Evolutionary conservation across 2,888 invertebrate species (phyloP).

Genomic region (Dolichomitus sp.): DNA sequence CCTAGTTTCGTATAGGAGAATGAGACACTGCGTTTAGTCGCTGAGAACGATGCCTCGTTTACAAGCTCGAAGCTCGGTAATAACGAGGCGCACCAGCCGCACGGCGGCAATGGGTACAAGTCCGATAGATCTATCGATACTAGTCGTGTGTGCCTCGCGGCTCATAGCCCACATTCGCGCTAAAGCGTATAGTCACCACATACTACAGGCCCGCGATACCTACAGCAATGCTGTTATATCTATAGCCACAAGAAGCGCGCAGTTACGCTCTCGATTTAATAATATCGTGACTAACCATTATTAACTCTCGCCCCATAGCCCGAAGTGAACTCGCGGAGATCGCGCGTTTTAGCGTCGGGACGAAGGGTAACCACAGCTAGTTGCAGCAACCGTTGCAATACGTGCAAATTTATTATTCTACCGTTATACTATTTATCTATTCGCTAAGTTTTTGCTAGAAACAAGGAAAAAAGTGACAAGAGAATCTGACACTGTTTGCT

Average conservation of each 20-base stretch:
- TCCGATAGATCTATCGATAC: constrained; percentile 65
- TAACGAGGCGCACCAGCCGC: constrained; percentile 61
- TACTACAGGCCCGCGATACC: constrained; percentile 7
- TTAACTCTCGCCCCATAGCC: constrained; percentile 68
- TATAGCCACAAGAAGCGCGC: constrained; percentile 45
- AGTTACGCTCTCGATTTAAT: constrained; percentile 71
- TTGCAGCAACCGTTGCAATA: constrained; percentile 7
- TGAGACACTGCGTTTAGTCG: constrained; percentile 43
- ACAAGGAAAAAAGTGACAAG: not conserved
- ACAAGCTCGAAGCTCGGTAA: constrained; percentile 60
- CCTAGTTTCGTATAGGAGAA: constrained; percentile 45
- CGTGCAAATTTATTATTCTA: constrained; percentile 40
- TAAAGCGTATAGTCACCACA: constrained; percentile 39
- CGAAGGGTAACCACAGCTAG: constrained; percentile 36
- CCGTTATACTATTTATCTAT: constrained; percentile 14
- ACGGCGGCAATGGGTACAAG: constrained; percentile 27
- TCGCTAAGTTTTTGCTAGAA: not conserved
- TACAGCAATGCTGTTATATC: constrained; percentile 15
- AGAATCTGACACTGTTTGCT: not conserved
- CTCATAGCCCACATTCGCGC: constrained; percentile 64
- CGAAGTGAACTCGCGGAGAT: constrained; percentile 55
- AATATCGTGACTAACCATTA: constrained; percentile 72
- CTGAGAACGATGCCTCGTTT: constrained; percentile 66
- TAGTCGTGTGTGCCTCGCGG: constrained; percentile 61
- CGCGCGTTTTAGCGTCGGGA: constrained; percentile 29